Base-by-base conservation (phyloP, 2,888 invertebrate species). In the Apodemia duryi region DNA sequence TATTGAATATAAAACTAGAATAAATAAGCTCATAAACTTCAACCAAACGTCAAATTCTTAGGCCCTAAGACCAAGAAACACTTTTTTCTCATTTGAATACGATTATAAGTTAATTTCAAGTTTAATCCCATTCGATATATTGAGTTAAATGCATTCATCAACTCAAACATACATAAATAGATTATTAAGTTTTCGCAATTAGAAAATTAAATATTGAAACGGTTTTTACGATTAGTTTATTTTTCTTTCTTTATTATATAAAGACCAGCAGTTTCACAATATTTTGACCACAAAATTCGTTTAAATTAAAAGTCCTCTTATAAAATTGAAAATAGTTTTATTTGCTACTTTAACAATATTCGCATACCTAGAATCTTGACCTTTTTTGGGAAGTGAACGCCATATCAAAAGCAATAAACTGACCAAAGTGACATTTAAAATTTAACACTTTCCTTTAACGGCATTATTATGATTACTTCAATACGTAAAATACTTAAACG, bases 11-110 rank as follows among this genome's bases (percentile, higher is more conserved):
- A 78, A 75, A 73, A 74, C 81, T 87, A 85, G 74, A 78, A 74
- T 85, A 89, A 83, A 88, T 88, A 89, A 89, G 89, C 89, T 89
- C 89, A 75, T 82, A 81, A 79, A 70, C 70, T 76, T 74, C 68
- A 80, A 84, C 81, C 72, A 70, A 84, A 83, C 77, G 76, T 77
- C 75, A 71, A 73, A 85, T 83, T 79, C 77, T 79, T 86, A 88
- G 88, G 88, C 88, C 88, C 80, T 76, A 74, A 57, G 57, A 32
- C 57, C 57, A 57, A 57, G 13, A 57, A 29, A 29, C 13, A 32
- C 11, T 32, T 57, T 6, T 54, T 28, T 54, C 6, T 13, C 6
- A 43, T 43, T 54, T 29, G 13, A 57, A 32, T 29, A 57, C 57
- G 57, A 57, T 57, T 57, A 32, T 5, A 57, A 32, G 32, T 57